A percentile compares a stretch with the other conserved stretches of the same genome.
Conservation (phyloP, 2,888 invertebrate genomes). For the Polyploca ridens region DNA sequence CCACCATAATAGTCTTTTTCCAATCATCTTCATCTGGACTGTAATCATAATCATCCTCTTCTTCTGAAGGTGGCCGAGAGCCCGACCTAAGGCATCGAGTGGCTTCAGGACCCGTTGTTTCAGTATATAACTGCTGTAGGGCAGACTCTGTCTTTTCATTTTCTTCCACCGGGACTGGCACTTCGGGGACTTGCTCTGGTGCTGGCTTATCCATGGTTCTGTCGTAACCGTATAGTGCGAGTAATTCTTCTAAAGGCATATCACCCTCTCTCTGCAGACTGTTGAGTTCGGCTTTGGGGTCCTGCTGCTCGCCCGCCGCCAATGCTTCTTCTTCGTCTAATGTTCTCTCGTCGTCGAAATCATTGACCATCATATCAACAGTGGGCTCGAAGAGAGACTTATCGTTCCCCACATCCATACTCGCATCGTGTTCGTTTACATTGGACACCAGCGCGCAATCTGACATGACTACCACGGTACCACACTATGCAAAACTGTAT, state of each 20-base stretch:
- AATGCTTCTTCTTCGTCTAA: slow-evolving; percentile 98
- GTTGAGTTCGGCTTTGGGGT: slow-evolving; percentile 94
- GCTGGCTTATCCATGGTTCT: slow-evolving; percentile 73
- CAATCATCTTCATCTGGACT: slow-evolving; percentile 94
- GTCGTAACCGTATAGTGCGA: slow-evolving; percentile 94
- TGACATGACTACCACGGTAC: slow-evolving; percentile 78
- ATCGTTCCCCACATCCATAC: slow-evolving; percentile 83
- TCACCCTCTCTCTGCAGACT: slow-evolving; percentile 96
- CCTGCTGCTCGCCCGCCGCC: slow-evolving; percentile 93
- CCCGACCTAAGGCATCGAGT: slow-evolving; percentile 83
- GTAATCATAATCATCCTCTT: slow-evolving; percentile 93
- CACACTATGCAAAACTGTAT: slow-evolving; percentile 57
- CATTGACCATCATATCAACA: slow-evolving; percentile 98
- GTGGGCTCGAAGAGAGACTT: slow-evolving; percentile 93
- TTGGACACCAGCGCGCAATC: slow-evolving; percentile 83
- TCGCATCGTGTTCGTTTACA: slow-evolving; percentile 83
- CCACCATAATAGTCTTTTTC: slow-evolving; percentile 98
- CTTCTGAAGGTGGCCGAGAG: slow-evolving; percentile 91
- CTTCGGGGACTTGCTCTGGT: slow-evolving; percentile 62
- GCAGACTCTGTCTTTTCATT: slow-evolving; percentile 76
- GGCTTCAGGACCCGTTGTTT: slow-evolving; percentile 72
- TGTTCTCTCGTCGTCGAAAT: slow-evolving; percentile 98
- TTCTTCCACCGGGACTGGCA: slow-evolving; percentile 61
- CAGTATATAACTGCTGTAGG: slow-evolving; percentile 73
- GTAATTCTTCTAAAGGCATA: slow-evolving; percentile 97